A percentile compares a stretch with the other conserved stretches of the same genome.
These are phyloP conservation scores for Nemotelus pantherinus DNA, from an alignment of 2,888 invertebrate species.

Conservation along the genomic window DNA sequence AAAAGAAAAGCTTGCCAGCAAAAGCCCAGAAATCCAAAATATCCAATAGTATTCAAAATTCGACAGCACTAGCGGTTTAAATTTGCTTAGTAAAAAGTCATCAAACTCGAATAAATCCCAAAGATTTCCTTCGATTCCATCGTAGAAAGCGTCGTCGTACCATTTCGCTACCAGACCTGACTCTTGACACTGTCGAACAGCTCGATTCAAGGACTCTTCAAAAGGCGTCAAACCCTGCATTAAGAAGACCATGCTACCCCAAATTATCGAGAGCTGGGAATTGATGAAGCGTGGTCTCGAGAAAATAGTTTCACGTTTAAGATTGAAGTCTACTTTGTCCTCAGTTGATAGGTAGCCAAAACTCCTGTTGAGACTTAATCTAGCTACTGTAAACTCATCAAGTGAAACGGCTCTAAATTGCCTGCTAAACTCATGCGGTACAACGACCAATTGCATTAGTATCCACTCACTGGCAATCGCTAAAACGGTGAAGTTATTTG, in stretches of 20 bases:
- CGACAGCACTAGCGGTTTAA: no score
- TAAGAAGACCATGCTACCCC: background rate
- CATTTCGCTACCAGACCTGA: constrained; percentile 15
- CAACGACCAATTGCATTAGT: background rate
- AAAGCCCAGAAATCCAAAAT: no score
- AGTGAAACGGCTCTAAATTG: background rate
- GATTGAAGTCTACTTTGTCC: background rate
- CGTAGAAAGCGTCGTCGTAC: constrained; percentile 6
- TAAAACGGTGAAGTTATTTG: background rate
- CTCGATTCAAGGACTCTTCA: background rate
- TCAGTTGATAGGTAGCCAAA: background rate
- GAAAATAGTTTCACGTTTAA: background rate
- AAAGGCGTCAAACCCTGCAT: background rate
- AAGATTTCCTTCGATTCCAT: background rate
- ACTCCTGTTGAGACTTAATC: background rate
- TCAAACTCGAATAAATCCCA: no score
- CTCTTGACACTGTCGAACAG: constrained; percentile 10
- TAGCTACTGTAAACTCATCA: background rate
- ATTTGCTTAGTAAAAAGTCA: no score
- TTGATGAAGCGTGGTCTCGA: background rate
- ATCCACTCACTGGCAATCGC: background rate
- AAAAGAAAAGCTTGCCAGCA: no score
- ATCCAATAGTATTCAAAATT: no score
- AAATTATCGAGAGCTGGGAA: background rate
- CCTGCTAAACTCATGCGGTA: background rate